Evolutionary conservation across 1,140 invertebrate species (phyloP).

Genomic region (Papilio polyxenes): DNA sequence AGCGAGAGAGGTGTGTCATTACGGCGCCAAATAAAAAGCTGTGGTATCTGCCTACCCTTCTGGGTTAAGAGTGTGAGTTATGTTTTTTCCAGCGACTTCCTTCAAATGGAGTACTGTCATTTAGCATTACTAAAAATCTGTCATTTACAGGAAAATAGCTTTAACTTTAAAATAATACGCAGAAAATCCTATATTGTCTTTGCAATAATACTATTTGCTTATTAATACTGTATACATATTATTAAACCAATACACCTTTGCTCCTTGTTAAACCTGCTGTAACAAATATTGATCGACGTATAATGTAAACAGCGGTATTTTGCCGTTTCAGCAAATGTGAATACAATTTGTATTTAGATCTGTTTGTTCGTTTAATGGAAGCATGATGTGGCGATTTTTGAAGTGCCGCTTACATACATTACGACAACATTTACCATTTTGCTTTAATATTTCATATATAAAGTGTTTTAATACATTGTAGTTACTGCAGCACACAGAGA

Average conservation of each 20-base stretch:
- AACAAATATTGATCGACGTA: conserved; percentile 4
- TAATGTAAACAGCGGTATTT: conserved; percentile 12
- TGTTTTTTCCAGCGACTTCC: too few species aligned
- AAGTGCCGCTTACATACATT: not conserved
- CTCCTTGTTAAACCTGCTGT: conserved; percentile 8
- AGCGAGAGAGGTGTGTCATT: too few species aligned
- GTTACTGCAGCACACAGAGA: too few species aligned
- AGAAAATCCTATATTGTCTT: too few species aligned
- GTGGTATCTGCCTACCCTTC: too few species aligned
- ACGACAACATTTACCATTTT: not conserved
- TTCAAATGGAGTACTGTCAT: too few species aligned
- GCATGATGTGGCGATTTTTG: conserved; percentile 16
- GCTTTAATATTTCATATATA: not conserved
- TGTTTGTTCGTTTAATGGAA: conserved; percentile 20
- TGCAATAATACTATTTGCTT: not conserved
- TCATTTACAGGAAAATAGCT: too few species aligned
- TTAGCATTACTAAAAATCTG: too few species aligned
- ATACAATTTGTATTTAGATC: conserved; percentile 17
- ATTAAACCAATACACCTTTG: not conserved
- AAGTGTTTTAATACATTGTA: too few species aligned
- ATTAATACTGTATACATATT: not conserved
- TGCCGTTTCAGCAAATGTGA: not conserved
- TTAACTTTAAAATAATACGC: too few species aligned
- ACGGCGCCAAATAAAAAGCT: too few species aligned
- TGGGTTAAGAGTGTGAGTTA: too few species aligned